Conservation (phyloP, 2,113 vertebrate genomes). For the Micronisus gabar region DNA sequence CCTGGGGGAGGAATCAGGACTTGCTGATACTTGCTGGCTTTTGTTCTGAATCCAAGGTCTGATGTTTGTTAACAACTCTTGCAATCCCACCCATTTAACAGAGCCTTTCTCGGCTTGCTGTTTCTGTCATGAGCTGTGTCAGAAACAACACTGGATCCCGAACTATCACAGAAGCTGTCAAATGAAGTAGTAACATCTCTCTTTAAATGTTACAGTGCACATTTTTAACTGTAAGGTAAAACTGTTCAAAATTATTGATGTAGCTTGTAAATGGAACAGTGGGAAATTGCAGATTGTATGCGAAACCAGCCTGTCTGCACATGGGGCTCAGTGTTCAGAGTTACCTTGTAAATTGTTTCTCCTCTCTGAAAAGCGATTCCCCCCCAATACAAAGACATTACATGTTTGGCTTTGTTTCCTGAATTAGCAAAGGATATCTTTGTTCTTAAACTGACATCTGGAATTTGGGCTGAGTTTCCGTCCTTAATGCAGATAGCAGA, state of each 20-base stretch:
- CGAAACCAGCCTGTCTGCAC: background rate
- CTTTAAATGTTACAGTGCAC: background rate
- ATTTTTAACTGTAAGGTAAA: background rate
- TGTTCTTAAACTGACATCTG: background rate
- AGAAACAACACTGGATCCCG: background rate
- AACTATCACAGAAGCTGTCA: background rate
- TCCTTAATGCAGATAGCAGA: background rate
- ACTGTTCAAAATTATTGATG: background rate
- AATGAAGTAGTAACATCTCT: background rate
- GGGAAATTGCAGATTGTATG: background rate
- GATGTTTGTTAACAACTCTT: background rate
- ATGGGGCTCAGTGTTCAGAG: background rate
- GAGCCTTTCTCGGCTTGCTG: background rate
- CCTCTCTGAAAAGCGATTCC: background rate
- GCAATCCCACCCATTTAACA: background rate
- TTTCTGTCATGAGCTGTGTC: background rate
- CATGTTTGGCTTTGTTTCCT: background rate
- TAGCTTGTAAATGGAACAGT: background rate
- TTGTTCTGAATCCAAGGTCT: background rate
- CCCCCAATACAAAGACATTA: background rate
- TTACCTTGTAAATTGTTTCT: background rate
- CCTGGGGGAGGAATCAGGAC: background rate
- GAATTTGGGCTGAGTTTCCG: background rate
- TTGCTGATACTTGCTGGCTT: background rate
- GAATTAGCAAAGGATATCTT: background rate